These are phyloP conservation scores for Endomychus coccineus DNA, from an alignment of 2,888 invertebrate species.

Conservation along the genomic window DNA sequence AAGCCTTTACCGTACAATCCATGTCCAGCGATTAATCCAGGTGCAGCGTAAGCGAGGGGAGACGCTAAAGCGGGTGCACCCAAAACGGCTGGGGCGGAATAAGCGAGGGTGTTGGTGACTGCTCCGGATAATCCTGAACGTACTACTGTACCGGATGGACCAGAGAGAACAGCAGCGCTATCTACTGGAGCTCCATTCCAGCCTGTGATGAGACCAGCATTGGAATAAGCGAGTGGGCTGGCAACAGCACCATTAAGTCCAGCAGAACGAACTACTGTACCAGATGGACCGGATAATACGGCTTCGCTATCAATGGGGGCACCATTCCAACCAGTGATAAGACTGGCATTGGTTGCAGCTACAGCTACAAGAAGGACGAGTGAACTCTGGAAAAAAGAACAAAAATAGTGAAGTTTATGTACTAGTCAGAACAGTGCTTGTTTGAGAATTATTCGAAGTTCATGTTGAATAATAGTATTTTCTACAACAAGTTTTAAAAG, in stretches of 20 bases:
- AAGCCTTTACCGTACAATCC: no score
- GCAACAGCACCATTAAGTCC: no score
- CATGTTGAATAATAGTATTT: no score
- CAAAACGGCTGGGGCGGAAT: slow-evolving; percentile 4
- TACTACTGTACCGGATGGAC: slow-evolving; percentile 10
- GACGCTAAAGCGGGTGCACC: slow-evolving; percentile 4
- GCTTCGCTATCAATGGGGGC: no score
- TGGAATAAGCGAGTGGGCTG: no score
- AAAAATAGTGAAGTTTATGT: background rate
- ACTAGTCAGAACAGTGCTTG: no score
- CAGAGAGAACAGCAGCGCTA: slow-evolving; percentile 6
- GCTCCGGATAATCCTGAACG: slow-evolving; percentile 6
- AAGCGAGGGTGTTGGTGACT: no score
- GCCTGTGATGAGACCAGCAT: no score
- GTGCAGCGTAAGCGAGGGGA: background rate
- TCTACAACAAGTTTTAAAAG: no score
- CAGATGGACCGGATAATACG: slow-evolving; percentile 1
- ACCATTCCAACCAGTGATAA: slow-evolving; percentile 2
- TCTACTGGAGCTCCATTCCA: no score
- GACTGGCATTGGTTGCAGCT: slow-evolving; percentile 17
- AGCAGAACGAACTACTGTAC: slow-evolving; percentile 1
- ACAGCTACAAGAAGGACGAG: slow-evolving; percentile 15
- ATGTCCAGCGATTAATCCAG: slow-evolving; percentile 6
- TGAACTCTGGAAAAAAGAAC: slow-evolving; percentile 10
- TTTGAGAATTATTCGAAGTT: no score